Conservation (phyloP, 1,140 invertebrate genomes). For the Laupala kohalensis region DNA sequence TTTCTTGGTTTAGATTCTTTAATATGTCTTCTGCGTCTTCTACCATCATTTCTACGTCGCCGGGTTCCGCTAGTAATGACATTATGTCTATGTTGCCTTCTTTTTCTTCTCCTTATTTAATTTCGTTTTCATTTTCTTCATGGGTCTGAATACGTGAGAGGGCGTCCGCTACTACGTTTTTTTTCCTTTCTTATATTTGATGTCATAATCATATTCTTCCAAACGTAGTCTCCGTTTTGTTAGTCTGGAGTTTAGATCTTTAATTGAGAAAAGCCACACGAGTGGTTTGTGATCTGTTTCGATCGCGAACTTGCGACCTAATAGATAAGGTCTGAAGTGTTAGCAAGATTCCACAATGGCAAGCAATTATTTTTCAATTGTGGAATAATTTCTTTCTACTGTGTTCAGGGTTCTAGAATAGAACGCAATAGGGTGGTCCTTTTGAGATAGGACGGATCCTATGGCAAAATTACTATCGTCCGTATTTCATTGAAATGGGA, state of each 20-base stretch:
- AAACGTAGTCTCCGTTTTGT: conserved; percentile 24
- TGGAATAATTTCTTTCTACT: conserved; percentile 16
- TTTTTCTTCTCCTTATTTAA: background rate
- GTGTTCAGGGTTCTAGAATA: conserved; percentile 15
- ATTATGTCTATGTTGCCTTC: no score
- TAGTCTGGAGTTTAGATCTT: conserved; percentile 19
- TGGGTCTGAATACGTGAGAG: background rate
- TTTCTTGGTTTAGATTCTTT: no score
- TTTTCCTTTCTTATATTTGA: conserved; percentile 19
- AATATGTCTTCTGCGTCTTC: no score
- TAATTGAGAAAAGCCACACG: no score
- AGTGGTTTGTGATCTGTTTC: conserved; percentile 20
- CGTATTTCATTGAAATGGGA: conserved; percentile 17
- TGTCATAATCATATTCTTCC: conserved; percentile 23
- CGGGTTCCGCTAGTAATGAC: no score
- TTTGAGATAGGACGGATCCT: conserved; percentile 18
- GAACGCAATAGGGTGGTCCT: conserved; percentile 14
- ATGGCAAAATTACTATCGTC: conserved; percentile 17
- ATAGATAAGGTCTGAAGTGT: conserved; percentile 24
- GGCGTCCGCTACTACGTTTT: conserved; percentile 1
- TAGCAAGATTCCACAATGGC: conserved; percentile 21
- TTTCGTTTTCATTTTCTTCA: background rate
- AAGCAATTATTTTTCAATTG: conserved; percentile 19
- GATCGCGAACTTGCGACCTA: conserved; percentile 23
- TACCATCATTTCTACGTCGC: no score